phyloP scores from a whole-genome alignment of 2,113 vertebrate species.

The Physeter macrocephalus region DNA sequence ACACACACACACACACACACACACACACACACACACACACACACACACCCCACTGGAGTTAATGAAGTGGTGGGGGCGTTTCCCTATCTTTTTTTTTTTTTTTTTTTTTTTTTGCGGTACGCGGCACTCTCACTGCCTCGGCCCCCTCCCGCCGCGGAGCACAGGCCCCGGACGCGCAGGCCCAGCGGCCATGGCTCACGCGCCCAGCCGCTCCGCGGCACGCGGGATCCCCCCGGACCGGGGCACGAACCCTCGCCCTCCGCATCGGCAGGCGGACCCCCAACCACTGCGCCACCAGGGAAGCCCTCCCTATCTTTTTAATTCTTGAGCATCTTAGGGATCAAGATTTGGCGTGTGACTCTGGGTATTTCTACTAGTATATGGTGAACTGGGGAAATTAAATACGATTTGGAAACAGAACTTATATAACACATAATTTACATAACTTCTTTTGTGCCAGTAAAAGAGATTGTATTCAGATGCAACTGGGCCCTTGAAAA shows the following conservation, averaged over 20 bases:
- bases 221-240: too few species aligned
- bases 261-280: too few species aligned
- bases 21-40: neutral
- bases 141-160: too few species aligned
- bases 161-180: too few species aligned
- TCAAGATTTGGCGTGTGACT: neutral
- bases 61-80: neutral
- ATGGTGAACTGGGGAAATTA: neutral
- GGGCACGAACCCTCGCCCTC: too few species aligned
- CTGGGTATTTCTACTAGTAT: neutral
- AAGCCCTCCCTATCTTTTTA: neutral
- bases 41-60: neutral
- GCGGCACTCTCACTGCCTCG: too few species aligned
- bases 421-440: neutral
- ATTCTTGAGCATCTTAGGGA: neutral
- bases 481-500: neutral
- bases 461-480: neutral
- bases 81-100: neutral
- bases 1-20: too few species aligned
- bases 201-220: too few species aligned
- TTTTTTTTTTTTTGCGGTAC: too few species aligned
- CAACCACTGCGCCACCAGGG: too few species aligned
- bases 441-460: neutral
- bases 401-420: neutral
- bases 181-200: too few species aligned